Evolutionary conservation across 2,888 invertebrate genomes (phyloP).

Genomic region (Sussaba pulchella): DNA sequence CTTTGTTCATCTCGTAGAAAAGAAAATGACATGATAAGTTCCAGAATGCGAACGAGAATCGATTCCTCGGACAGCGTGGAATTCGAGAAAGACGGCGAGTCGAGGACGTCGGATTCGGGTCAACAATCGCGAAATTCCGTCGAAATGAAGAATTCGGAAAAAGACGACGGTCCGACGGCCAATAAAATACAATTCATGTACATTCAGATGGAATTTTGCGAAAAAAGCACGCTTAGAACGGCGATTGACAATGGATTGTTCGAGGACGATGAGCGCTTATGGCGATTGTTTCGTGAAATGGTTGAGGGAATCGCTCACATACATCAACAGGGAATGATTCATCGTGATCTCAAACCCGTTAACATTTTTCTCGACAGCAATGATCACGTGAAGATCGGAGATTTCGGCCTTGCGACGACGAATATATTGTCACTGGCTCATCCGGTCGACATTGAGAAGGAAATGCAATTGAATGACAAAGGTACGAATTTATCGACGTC

Average conservation of each 20-base stretch:
- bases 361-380: constrained; percentile 98
- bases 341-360: constrained; percentile 94
- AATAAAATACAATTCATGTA: constrained; percentile 90
- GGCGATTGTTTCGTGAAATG: constrained; percentile 97
- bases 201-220: constrained; percentile 99
- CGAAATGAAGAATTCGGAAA: constrained; percentile 59
- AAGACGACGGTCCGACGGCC: constrained; percentile 54
- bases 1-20: constrained; percentile 32
- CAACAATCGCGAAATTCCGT: constrained; percentile 62
- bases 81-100: constrained; percentile 85
- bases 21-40: constrained; percentile 47
- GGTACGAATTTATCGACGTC: constrained; percentile 69
- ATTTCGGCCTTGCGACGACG: constrained; percentile 98
- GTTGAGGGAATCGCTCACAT: constrained; percentile 96
- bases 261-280: constrained; percentile 91
- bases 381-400: constrained; percentile 98
- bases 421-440: constrained; percentile 85
- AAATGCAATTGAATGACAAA: constrained; percentile 75
- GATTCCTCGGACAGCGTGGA: constrained; percentile 88
- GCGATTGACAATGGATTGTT: constrained; percentile 94
- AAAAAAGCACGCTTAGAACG: constrained; percentile 95
- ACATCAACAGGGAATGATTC: constrained; percentile 96
- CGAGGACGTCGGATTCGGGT: constrained; percentile 72
- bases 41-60: constrained; percentile 77
- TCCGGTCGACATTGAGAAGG: constrained; percentile 74